Evolutionary conservation across 2,797 vertebrate species (phyloP).

Genomic region (Hypotaenidia philippensis): DNA sequence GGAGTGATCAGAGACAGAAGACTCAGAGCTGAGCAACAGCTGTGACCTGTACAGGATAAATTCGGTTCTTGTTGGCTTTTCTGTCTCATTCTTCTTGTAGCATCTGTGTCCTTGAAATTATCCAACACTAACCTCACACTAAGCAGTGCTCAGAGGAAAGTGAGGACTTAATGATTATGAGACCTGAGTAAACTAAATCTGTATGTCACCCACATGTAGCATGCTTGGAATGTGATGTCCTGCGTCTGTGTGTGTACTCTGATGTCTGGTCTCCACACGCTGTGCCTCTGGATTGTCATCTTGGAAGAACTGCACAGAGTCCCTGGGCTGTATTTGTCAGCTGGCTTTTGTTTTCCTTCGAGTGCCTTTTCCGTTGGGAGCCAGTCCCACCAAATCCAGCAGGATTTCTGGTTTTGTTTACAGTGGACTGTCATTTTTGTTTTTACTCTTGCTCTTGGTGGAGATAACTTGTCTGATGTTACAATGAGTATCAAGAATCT

Average conservation of each 20-base stretch:
- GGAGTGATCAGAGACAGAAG: background rate
- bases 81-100: background rate
- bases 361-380: constrained; percentile 52
- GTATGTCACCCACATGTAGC: rapidly evolving
- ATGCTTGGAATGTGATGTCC: background rate
- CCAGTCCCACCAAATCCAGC: background rate
- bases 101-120: background rate
- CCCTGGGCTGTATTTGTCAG: background rate
- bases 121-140: background rate
- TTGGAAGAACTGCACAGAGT: background rate
- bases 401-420: constrained; percentile 46
- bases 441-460: constrained; percentile 29
- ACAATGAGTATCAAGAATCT: constrained; percentile 47
- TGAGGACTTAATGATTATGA: rapidly evolving
- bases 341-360: background rate
- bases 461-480: background rate
- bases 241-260: background rate
- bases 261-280: rapidly evolving
- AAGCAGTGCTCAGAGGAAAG: background rate
- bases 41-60: background rate
- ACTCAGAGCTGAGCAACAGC: background rate
- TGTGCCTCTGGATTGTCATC: background rate
- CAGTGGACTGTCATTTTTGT: constrained; percentile 37
- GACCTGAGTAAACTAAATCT: background rate
- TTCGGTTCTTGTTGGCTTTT: background rate